A percentile compares a stretch with the other conserved stretches of the same genome.
Evolutionary conservation across 2,888 invertebrate genomes (phyloP).

Genomic region (Dione vanillae): DNA sequence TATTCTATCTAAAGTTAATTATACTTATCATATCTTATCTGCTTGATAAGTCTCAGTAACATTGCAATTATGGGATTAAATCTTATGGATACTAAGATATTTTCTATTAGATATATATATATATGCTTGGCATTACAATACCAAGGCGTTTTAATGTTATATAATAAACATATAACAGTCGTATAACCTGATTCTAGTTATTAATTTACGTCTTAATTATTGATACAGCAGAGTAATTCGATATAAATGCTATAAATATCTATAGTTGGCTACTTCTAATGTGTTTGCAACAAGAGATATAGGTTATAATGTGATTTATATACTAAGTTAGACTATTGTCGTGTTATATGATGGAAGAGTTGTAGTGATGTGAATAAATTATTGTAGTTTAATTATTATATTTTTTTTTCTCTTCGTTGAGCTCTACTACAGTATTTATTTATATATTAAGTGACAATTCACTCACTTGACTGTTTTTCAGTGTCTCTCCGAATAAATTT

Average conservation of each 20-base stretch:
- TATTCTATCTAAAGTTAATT: too few species aligned
- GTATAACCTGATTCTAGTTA: constrained; percentile 4
- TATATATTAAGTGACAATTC: too few species aligned
- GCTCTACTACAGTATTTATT: too few species aligned
- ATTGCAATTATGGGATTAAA: too few species aligned
- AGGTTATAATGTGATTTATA: not conserved
- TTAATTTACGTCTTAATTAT: constrained; percentile 15
- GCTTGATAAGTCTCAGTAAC: too few species aligned
- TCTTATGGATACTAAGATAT: too few species aligned
- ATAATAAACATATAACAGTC: not conserved
- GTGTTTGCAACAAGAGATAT: not conserved
- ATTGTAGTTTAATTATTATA: not conserved
- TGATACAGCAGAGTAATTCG: constrained; percentile 1
- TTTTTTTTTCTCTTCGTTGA: not conserved
- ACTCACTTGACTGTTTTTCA: too few species aligned
- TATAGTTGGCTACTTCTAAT: constrained; percentile 5
- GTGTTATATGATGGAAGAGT: not conserved
- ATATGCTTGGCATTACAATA: not conserved
- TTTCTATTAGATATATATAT: too few species aligned
- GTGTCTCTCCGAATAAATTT: too few species aligned
- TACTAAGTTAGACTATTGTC: not conserved
- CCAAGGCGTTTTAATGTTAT: not conserved
- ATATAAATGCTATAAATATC: constrained; percentile 3
- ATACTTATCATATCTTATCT: too few species aligned
- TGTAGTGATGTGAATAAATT: too few species aligned